phyloP scores from a whole-genome alignment of 2,888 invertebrate species.

The Acleris cristana region DNA sequence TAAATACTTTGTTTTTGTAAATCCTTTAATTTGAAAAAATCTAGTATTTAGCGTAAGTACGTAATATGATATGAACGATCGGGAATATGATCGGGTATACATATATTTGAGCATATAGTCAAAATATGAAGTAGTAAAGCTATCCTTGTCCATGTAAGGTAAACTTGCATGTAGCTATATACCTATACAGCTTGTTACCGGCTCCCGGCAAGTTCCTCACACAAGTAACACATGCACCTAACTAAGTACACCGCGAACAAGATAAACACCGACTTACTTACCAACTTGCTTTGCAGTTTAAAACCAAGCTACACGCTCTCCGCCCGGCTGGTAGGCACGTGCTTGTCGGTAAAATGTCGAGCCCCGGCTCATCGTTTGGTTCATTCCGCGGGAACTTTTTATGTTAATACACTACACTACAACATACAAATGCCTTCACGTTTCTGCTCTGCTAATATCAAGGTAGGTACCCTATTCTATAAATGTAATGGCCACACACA shows the following conservation, averaged over 20 bases:
- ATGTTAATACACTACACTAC: no score
- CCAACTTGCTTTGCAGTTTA: slow-evolving; percentile 28
- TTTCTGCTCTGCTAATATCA: no score
- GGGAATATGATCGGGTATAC: no score
- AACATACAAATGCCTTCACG: no score
- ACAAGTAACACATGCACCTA: slow-evolving; percentile 16
- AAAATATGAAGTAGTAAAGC: not conserved
- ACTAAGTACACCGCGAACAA: slow-evolving; percentile 31
- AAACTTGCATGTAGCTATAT: slow-evolving; percentile 39
- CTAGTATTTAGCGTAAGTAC: no score
- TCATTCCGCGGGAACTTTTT: not conserved
- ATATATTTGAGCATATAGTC: not conserved
- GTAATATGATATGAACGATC: no score
- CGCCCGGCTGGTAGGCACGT: slow-evolving; percentile 6
- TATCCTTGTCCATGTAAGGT: slow-evolving; percentile 2
- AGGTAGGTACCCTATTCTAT: no score
- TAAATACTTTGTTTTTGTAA: no score
- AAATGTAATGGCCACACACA: no score
- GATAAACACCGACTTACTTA: slow-evolving; percentile 28
- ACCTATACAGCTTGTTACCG: slow-evolving; percentile 38
- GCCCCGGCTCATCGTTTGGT: not conserved
- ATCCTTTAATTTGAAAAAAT: no score
- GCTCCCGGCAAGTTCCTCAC: slow-evolving; percentile 13
- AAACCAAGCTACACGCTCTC: slow-evolving; percentile 13
- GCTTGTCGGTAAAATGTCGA: slow-evolving; percentile 14